Evolutionary conservation across 2,888 invertebrate species (phyloP).

Genomic region (Pristionchus mayeri): DNA sequence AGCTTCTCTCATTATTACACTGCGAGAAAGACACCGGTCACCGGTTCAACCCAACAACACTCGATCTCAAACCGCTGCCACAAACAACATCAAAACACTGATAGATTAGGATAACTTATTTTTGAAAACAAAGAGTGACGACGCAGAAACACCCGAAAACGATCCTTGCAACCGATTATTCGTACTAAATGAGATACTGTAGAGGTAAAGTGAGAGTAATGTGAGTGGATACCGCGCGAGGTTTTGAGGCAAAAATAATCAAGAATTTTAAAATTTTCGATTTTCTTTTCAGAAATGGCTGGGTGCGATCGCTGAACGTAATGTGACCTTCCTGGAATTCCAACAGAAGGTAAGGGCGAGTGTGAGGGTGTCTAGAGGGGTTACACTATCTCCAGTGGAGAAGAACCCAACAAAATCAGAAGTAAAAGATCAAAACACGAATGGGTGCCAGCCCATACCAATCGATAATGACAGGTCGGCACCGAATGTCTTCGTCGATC

Average conservation of each 20-base stretch:
- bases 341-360: slow-evolving; percentile 65
- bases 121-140: no score
- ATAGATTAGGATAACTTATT: no score
- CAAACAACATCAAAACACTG: no score
- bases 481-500: slow-evolving; percentile 62
- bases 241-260: no score
- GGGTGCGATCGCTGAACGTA: slow-evolving; percentile 64
- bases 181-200: no score
- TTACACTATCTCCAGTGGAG: not conserved
- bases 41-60: no score
- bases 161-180: no score
- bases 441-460: not conserved
- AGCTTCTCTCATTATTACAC: not conserved
- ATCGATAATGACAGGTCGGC: slow-evolving; percentile 33
- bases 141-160: no score
- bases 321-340: slow-evolving; percentile 72
- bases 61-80: no score
- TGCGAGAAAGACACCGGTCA: not conserved
- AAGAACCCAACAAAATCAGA: not conserved
- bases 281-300: slow-evolving; percentile 70
- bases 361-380: not conserved
- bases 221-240: no score
- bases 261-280: not conserved
- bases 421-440: not conserved
- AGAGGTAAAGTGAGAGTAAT: no score